Percentiles rank a stretch among this genome's conserved stretches.
phyloP scores from a whole-genome alignment of 1,140 invertebrate genomes.

The Magallana gigas region DNA sequence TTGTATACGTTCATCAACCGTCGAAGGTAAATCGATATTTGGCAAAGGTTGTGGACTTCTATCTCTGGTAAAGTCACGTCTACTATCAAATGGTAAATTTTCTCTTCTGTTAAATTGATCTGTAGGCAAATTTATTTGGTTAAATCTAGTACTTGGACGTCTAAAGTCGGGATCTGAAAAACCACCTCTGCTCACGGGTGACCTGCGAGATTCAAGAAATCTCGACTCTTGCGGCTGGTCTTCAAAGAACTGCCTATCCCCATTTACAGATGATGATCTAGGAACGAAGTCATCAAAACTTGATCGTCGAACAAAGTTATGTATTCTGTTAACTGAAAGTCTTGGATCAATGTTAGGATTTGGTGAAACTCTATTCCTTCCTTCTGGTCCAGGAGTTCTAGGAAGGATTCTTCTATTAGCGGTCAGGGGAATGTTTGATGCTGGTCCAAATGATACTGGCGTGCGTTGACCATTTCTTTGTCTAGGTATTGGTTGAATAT shows the following conservation, averaged over 20 bases:
- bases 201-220: no score
- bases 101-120: not conserved
- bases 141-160: not conserved
- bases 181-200: not conserved
- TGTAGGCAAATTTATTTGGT: not conserved
- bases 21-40: not conserved
- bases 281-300: not conserved
- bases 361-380: not conserved
- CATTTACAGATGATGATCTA: not conserved
- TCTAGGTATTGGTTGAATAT: not conserved
- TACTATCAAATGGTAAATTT: not conserved
- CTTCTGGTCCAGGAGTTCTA: not conserved
- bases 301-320: not conserved
- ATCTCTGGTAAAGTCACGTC: not conserved
- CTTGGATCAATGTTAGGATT: not conserved
- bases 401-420: not conserved
- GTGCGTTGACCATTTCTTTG: not conserved
- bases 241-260: no score
- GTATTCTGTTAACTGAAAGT: not conserved
- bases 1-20: slow-evolving; percentile 2
- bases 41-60: not conserved
- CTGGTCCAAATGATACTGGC: not conserved
- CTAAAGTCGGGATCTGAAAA: not conserved
- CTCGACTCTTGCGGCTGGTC: no score
- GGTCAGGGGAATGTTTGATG: not conserved